Conservation (phyloP, 2,888 invertebrate genomes). For the Mimachlamys varia region DNA sequence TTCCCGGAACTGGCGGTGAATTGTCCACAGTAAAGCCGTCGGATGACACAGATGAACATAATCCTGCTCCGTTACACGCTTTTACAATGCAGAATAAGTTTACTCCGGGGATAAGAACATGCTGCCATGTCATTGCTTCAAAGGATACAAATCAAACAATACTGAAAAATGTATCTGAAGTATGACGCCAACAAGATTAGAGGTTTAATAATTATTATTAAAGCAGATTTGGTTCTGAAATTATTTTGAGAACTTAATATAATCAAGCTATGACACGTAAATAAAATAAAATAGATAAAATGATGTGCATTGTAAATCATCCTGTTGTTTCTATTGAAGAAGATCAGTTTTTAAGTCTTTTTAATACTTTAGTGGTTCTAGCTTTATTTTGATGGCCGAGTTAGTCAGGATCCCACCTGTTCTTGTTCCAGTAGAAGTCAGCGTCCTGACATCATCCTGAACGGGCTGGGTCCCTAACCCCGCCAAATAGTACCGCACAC, state of each 20-base stretch:
- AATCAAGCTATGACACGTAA: too few relatives aligned
- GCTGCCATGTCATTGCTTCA: conserved; percentile 57
- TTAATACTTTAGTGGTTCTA: too few relatives aligned
- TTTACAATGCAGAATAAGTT: conserved; percentile 59
- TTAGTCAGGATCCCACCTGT: conserved; percentile 49
- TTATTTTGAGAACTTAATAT: too few relatives aligned
- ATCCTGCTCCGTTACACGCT: conserved; percentile 62
- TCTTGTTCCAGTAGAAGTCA: conserved; percentile 54
- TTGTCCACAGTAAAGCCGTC: conserved; percentile 63
- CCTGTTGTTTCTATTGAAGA: too few relatives aligned
- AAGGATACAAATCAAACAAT: background rate
- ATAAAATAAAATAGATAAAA: too few relatives aligned
- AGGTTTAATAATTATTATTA: too few relatives aligned
- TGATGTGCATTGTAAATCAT: too few relatives aligned
- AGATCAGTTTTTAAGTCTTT: too few relatives aligned
- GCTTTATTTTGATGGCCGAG: too few relatives aligned
- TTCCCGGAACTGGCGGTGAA: conserved; percentile 62
- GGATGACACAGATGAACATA: conserved; percentile 58
- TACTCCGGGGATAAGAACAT: conserved; percentile 54
- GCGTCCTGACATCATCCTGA: conserved; percentile 49
- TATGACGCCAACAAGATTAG: too few relatives aligned
- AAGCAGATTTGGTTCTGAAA: too few relatives aligned
- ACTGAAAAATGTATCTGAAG: too few relatives aligned
- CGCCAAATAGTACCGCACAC: conserved; percentile 55
- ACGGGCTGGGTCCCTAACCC: conserved; percentile 58